These are phyloP conservation scores for Erannis defoliaria DNA, from an alignment of 2,888 invertebrate genomes.

Conservation along the genomic window DNA sequence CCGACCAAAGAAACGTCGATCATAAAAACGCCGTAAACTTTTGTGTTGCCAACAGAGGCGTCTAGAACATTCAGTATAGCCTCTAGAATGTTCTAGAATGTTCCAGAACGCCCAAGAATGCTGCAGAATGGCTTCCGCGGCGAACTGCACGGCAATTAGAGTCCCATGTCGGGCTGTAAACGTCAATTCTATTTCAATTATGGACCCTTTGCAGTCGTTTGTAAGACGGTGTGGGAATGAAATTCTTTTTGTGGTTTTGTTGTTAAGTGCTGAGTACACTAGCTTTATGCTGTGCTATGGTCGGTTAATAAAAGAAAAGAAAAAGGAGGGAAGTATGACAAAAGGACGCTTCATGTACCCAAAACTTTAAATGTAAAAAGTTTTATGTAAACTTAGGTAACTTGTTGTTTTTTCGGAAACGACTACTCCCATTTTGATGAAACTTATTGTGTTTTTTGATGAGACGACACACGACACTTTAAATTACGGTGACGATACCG, in stretches of 20 bases:
- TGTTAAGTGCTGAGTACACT: constrained; percentile 1
- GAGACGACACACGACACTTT: too few species aligned
- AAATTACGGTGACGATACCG: too few species aligned
- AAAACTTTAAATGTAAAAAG: too few species aligned
- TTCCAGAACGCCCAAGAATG: constrained; percentile 44
- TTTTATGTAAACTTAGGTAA: too few species aligned
- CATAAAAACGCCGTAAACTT: constrained; percentile 56
- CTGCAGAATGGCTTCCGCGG: constrained; percentile 58
- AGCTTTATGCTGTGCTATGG: constrained; percentile 7
- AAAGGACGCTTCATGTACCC: too few species aligned
- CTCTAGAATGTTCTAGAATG: constrained; percentile 44
- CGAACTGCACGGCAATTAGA: constrained; percentile 64
- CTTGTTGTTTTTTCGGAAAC: too few species aligned
- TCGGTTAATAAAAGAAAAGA: not conserved
- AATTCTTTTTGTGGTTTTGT: constrained; percentile 18
- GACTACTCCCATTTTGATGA: too few species aligned
- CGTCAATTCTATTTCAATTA: constrained; percentile 72
- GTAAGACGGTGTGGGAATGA: constrained; percentile 51
- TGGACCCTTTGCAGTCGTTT: constrained; percentile 56
- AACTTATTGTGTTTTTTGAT: too few species aligned
- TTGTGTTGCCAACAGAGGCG: constrained; percentile 45
- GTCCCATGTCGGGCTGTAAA: constrained; percentile 55
- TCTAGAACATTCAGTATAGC: constrained; percentile 26
- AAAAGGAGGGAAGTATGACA: not conserved
- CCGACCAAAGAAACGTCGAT: constrained; percentile 46